Percentiles rank a stretch among this genome's conserved stretches.
phyloP scores from a whole-genome alignment of 2,113 vertebrate genomes.

The western clawed frog (Xenopus tropicalis) region DNA sequence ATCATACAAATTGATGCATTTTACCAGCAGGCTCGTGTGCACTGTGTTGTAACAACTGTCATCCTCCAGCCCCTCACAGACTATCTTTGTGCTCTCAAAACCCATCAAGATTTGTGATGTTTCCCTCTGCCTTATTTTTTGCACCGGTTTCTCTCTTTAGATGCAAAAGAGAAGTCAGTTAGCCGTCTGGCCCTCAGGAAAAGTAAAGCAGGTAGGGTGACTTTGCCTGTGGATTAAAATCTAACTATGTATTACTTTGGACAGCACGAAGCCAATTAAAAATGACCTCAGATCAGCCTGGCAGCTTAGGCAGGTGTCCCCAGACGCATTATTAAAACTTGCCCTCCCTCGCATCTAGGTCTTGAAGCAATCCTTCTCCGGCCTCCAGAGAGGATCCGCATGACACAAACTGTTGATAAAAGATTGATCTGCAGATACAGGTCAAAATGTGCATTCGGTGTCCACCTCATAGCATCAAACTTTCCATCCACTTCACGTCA shows the following conservation, averaged over 20 bases:
- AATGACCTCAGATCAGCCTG: conserved; percentile 51
- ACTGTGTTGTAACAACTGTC: conserved; percentile 58
- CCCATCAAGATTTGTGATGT: conserved; percentile 21
- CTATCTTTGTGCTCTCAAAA: conserved; percentile 39
- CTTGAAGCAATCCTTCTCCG: background rate
- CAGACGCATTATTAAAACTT: conserved; percentile 50
- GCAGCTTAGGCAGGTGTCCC: conserved; percentile 49
- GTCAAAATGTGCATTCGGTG: conserved; percentile 3
- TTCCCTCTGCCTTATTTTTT: background rate
- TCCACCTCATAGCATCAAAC: background rate
- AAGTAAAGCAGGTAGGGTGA: background rate
- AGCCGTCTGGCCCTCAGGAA: conserved; percentile 18
- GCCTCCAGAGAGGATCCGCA: background rate
- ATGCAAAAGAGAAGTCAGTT: conserved; percentile 12
- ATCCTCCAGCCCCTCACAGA: conserved; percentile 47
- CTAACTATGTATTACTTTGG: conserved; percentile 46
- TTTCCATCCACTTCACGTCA: background rate
- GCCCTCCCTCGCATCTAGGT: conserved; percentile 49
- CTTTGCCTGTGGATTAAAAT: conserved; percentile 44
- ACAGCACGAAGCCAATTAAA: conserved; percentile 51
- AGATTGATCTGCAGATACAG: conserved; percentile 9
- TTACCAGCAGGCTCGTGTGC: conserved; percentile 58
- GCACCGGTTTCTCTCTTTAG: background rate
- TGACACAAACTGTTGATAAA: conserved; percentile 1
- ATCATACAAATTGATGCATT: conserved; percentile 60